These are phyloP conservation scores for Nasonia giraulti DNA, from an alignment of 1,140 invertebrate species.

Conservation along the genomic window DNA sequence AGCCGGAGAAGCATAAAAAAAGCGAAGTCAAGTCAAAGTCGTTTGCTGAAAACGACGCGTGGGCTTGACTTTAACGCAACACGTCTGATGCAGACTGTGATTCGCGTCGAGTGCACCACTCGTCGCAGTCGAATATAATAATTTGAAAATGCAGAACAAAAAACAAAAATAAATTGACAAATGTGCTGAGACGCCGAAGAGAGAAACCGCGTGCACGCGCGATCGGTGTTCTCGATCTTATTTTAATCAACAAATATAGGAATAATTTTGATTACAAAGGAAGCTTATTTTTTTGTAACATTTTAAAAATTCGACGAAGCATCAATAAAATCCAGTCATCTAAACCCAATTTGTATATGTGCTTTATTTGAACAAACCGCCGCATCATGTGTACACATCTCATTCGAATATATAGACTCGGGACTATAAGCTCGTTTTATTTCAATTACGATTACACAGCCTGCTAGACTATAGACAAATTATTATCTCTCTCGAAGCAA, in stretches of 20 bases:
- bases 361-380: background rate
- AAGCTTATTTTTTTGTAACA: background rate
- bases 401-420: background rate
- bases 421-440: background rate
- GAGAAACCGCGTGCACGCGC: background rate
- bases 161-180: too few relatives aligned
- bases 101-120: background rate
- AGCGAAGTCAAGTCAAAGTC: constrained; percentile 43
- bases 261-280: background rate
- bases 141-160: too few relatives aligned
- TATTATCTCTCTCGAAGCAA: constrained; percentile 25
- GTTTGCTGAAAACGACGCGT: constrained; percentile 61
- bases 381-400: too few relatives aligned
- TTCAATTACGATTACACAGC: background rate
- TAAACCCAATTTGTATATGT: background rate
- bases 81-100: constrained; percentile 3
- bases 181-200: background rate
- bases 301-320: background rate
- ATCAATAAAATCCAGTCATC: background rate
- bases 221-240: background rate
- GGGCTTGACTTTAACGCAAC: constrained; percentile 54
- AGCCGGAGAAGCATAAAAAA: constrained; percentile 51
- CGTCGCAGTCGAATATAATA: background rate
- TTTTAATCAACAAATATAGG: background rate
- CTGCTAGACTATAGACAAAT: background rate